A percentile compares a stretch with the other conserved stretches of the same genome.
phyloP scores from a whole-genome alignment of 2,888 invertebrate genomes.

The Scotopteryx bipunctaria region DNA sequence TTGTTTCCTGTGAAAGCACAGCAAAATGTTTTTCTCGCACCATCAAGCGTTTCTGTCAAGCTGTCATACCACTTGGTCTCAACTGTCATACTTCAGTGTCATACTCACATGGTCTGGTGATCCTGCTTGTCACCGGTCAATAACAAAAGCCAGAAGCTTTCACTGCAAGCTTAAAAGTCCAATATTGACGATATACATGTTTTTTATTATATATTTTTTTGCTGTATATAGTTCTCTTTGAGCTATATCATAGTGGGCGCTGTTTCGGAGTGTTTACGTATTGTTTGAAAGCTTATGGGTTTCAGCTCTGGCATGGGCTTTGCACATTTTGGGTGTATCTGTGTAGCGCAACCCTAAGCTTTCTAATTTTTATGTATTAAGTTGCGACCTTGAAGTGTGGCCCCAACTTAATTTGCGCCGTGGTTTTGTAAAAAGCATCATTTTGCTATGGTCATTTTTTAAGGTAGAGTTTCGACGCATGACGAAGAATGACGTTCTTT shows the following conservation, averaged over 20 bases:
- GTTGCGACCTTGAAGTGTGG: not conserved
- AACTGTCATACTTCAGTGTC: constrained; percentile 16
- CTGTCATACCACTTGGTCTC: constrained; percentile 6
- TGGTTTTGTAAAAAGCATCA: not conserved
- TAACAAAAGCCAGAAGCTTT: constrained; percentile 73
- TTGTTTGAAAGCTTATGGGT: constrained; percentile 75
- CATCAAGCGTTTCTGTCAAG: constrained; percentile 10
- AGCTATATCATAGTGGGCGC: constrained; percentile 27
- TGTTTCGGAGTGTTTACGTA: constrained; percentile 28
- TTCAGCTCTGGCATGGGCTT: constrained; percentile 65
- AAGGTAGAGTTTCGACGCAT: no score
- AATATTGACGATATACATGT: constrained; percentile 67
- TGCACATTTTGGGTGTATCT: constrained; percentile 44
- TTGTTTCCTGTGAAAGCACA: constrained; percentile 6
- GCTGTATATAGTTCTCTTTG: constrained; percentile 23
- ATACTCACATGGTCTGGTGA: constrained; percentile 32
- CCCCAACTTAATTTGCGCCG: not conserved
- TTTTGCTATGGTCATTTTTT: no score
- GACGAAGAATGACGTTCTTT: no score
- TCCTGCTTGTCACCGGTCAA: constrained; percentile 35
- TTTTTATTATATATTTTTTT: constrained; percentile 37
- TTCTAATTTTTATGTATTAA: constrained; percentile 26
- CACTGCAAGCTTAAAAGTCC: constrained; percentile 68
- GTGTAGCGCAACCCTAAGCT: constrained; percentile 69
- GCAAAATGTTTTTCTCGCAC: constrained; percentile 11